Conservation (phyloP, 1,140 invertebrate genomes). For the Habropoda laboriosa region DNA sequence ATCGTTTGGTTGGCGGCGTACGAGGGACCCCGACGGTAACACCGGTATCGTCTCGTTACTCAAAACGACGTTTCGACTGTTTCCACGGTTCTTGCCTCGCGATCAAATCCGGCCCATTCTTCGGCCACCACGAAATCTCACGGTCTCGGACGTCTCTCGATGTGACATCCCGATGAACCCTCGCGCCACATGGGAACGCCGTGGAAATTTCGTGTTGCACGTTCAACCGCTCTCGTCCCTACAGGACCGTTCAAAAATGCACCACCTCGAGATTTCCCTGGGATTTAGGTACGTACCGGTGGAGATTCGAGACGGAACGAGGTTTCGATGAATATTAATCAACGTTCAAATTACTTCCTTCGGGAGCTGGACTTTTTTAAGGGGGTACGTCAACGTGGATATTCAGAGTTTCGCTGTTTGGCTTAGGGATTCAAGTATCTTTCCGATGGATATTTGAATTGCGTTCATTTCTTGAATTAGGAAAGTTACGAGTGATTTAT, state of each 20-base stretch:
- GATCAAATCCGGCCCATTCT: constrained; percentile 17
- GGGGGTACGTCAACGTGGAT: not conserved
- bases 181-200: constrained; percentile 35
- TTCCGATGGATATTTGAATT: not conserved
- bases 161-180: constrained; percentile 27
- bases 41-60: constrained; percentile 65
- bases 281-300: not conserved
- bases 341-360: not conserved
- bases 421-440: not conserved
- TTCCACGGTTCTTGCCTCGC: constrained; percentile 48
- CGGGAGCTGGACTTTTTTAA: not conserved
- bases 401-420: not conserved
- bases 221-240: not conserved
- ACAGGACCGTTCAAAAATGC: not conserved
- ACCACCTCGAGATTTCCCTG: too few relatives aligned
- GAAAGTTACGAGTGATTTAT: not conserved
- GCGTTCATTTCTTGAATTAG: not conserved
- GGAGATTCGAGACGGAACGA: not conserved
- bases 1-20: constrained; percentile 64
- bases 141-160: constrained; percentile 11
- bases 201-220: constrained; percentile 35
- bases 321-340: not conserved
- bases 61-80: constrained; percentile 56
- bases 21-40: constrained; percentile 52
- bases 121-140: constrained; percentile 32